Evolutionary conservation across 2,797 vertebrate genomes (phyloP).

Genomic region (Sphenopsis melanotis): DNA sequence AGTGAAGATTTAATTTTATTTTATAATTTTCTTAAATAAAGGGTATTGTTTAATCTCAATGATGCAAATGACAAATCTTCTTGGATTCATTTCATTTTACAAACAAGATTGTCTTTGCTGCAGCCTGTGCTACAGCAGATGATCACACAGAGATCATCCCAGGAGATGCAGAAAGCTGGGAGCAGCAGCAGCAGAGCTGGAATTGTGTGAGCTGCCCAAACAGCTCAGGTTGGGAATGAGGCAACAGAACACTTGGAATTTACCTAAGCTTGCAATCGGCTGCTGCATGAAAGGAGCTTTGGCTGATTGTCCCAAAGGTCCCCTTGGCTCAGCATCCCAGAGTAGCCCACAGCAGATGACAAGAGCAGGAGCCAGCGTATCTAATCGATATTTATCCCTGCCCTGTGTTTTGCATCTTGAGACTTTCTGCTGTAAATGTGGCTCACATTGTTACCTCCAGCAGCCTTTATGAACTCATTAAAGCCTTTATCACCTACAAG

Average conservation of each 20-base stretch:
- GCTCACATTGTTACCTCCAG: neutral
- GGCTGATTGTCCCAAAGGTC: constrained; percentile 3
- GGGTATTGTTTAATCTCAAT: constrained; percentile 22
- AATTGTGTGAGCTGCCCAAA: neutral
- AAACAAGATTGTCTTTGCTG: neutral
- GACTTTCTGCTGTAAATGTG: neutral
- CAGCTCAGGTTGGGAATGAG: neutral
- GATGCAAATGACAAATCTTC: constrained; percentile 28
- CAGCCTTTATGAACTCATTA: neutral
- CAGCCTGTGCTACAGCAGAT: neutral
- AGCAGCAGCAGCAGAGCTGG: neutral
- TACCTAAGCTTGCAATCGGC: neutral
- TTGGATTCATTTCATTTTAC: neutral
- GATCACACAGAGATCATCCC: constrained; percentile 13
- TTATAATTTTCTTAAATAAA: constrained; percentile 45
- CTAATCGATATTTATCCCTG: neutral
- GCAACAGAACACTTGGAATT: neutral
- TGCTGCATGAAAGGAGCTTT: neutral
- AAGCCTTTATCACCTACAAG: neutral
- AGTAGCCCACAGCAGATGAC: neutral
- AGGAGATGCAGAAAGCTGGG: neutral
- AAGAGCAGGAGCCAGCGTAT: neutral
- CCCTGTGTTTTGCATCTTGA: neutral
- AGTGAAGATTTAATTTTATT: constrained; percentile 24
- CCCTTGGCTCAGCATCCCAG: constrained; percentile 2